phyloP scores from a whole-genome alignment of 2,888 invertebrate species.

The Lasioglossum zephyrum region DNA sequence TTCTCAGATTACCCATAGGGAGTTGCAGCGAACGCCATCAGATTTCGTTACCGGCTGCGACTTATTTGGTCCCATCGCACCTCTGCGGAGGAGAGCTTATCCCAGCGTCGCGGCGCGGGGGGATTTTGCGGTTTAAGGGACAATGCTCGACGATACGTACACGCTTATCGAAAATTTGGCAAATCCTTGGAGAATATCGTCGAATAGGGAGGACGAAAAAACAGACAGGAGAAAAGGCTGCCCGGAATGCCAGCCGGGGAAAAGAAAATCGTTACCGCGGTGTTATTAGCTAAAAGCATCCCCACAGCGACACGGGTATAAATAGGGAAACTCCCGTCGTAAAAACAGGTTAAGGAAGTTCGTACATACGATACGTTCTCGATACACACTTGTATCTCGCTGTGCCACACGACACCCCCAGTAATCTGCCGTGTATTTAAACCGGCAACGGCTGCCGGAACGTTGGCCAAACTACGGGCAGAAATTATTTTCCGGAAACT shows the following conservation, averaged over 20 bases:
- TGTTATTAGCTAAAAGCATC: constrained; percentile 58
- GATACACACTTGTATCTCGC: not conserved
- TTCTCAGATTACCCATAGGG: not conserved
- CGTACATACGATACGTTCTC: not conserved
- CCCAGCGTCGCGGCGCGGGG: too few species aligned
- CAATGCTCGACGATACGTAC: not conserved
- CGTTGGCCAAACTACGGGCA: not conserved
- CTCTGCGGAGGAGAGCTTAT: not conserved
- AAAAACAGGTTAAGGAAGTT: constrained; percentile 45
- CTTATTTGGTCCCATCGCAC: not conserved
- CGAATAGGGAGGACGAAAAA: not conserved
- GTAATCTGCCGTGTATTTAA: not conserved
- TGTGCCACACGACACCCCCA: not conserved
- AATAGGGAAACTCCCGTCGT: constrained; percentile 36
- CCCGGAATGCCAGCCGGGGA: not conserved
- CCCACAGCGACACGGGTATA: constrained; percentile 26
- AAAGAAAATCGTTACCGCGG: not conserved
- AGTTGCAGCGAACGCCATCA: not conserved
- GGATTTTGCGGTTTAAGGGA: not conserved
- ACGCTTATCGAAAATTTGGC: constrained; percentile 14
- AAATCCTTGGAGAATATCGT: not conserved
- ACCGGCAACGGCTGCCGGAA: not conserved
- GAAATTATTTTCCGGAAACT: not conserved
- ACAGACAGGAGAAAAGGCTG: not conserved
- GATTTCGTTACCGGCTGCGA: not conserved